phyloP scores from a whole-genome alignment of 1,140 invertebrate genomes.

The Chlorops oryzae region DNA sequence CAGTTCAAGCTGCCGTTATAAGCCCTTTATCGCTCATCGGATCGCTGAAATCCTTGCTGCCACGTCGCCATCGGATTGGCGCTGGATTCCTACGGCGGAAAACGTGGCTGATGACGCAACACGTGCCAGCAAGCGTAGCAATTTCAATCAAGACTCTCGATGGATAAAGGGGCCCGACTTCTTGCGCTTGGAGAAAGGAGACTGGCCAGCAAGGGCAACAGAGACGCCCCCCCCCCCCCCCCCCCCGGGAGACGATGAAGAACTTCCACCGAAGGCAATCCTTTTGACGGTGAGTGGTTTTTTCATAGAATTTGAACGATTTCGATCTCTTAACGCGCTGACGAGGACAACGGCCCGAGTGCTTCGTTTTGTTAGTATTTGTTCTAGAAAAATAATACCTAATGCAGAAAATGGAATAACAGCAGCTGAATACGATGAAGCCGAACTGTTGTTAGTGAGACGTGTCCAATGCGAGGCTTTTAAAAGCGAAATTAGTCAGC shows the following conservation, averaged over 20 bases:
- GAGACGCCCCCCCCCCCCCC: too few species aligned
- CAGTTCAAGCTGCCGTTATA: not conserved
- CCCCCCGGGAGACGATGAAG: not conserved
- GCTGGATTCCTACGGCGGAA: slow-evolving; percentile 21
- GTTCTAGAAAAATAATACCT: not conserved
- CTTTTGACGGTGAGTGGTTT: not conserved
- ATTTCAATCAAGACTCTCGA: too few species aligned
- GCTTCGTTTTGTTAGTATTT: not conserved
- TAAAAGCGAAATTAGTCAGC: too few species aligned
- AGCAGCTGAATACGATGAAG: not conserved
- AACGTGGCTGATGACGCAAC: too few species aligned
- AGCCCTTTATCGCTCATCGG: slow-evolving; percentile 26
- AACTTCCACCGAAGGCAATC: not conserved
- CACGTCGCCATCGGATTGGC: slow-evolving; percentile 18
- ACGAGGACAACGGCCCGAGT: not conserved
- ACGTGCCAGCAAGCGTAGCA: not conserved
- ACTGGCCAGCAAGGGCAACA: not conserved
- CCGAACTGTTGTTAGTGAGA: too few species aligned
- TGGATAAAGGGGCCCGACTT: too few species aligned
- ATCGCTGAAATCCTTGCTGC: slow-evolving; percentile 22
- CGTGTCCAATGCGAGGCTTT: too few species aligned
- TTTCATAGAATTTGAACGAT: not conserved
- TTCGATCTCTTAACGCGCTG: not conserved
- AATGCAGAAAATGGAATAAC: not conserved
- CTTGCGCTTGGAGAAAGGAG: not conserved